Evolutionary conservation across 2,113 vertebrate species (phyloP).

Genomic region (Urocitellus parryii): DNA sequence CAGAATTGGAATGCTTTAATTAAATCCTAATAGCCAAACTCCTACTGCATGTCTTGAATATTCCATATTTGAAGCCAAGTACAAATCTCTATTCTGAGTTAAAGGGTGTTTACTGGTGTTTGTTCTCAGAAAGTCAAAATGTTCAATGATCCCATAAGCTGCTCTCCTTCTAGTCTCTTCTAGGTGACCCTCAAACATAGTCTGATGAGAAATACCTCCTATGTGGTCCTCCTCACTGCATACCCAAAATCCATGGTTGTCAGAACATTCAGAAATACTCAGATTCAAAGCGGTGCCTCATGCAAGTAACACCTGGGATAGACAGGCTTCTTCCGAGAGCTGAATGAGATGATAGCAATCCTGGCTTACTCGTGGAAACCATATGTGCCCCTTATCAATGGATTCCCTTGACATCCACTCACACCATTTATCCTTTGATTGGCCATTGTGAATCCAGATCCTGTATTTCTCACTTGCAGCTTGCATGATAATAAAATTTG

Average conservation of each 20-base stretch:
- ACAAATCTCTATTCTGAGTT: background rate
- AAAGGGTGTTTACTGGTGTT: background rate
- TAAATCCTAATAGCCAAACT: conserved; percentile 53
- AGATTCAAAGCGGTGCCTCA: background rate
- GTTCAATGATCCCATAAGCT: no score
- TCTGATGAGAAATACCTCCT: background rate
- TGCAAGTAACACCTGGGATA: background rate
- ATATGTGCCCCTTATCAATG: background rate
- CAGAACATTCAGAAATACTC: background rate
- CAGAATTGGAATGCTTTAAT: conserved; percentile 46
- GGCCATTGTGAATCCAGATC: background rate
- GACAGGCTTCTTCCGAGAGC: background rate
- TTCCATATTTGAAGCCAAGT: background rate
- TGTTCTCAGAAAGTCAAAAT: background rate
- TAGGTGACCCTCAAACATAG: background rate
- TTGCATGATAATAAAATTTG: background rate
- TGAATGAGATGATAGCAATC: background rate
- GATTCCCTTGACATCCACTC: background rate
- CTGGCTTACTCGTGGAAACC: background rate
- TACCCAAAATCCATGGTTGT: background rate
- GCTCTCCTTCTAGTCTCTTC: background rate
- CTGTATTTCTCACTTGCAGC: background rate
- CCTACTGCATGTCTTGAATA: background rate
- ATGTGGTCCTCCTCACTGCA: background rate
- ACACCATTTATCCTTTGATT: background rate